These are phyloP conservation scores for Amitus sp. DNA, from an alignment of 2,888 invertebrate genomes.

Conservation along the genomic window DNA sequence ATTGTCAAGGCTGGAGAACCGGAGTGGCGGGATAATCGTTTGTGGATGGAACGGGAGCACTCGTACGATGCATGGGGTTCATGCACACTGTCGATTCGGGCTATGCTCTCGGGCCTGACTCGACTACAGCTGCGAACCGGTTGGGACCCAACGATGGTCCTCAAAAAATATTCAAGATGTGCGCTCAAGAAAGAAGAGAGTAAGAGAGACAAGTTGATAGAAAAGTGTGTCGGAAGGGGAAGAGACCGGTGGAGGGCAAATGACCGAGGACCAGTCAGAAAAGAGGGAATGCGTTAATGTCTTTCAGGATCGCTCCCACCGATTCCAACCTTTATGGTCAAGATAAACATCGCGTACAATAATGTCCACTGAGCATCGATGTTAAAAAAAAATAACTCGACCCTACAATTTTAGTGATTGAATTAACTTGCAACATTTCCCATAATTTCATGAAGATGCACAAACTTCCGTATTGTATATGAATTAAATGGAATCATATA, in stretches of 20 bases:
- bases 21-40: too few relatives aligned
- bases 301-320: not conserved
- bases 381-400: too few relatives aligned
- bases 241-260: slow-evolving; percentile 14
- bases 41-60: too few relatives aligned
- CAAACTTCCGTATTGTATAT: too few relatives aligned
- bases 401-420: too few relatives aligned
- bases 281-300: not conserved
- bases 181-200: slow-evolving; percentile 12
- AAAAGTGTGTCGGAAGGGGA: slow-evolving; percentile 3
- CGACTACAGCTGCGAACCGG: slow-evolving; percentile 64
- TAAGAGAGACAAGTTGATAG: not conserved
- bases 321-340: not conserved
- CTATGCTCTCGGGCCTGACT: slow-evolving; percentile 41
- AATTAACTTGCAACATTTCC: too few relatives aligned
- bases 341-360: too few relatives aligned
- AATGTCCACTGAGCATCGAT: too few relatives aligned
- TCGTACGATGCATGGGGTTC: slow-evolving; percentile 14
- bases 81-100: slow-evolving; percentile 37
- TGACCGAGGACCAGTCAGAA: slow-evolving; percentile 13
- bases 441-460: too few relatives aligned
- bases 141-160: slow-evolving; percentile 43
- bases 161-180: slow-evolving; percentile 21
- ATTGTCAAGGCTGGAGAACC: too few relatives aligned
- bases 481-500: too few relatives aligned